These are phyloP conservation scores for Arvicanthis niloticus DNA, from an alignment of 2,113 vertebrate species.

Conservation along the genomic window DNA sequence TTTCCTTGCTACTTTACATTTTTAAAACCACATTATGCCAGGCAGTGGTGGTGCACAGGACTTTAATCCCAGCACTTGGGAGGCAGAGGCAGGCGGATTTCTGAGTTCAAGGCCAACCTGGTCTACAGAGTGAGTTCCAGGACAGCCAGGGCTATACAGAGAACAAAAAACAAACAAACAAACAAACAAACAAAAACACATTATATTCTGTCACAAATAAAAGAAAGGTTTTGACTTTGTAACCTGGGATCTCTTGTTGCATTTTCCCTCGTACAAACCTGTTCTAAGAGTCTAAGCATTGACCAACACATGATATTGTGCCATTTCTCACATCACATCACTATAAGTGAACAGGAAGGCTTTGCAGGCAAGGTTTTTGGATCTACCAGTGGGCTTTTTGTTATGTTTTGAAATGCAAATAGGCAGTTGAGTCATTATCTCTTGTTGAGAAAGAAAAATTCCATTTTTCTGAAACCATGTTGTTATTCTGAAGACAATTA, in stretches of 20 bases:
- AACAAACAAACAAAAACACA: too few species aligned
- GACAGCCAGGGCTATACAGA: too few species aligned
- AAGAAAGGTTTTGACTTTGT: conserved; percentile 20
- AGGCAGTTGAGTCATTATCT: neutral
- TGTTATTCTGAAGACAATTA: neutral
- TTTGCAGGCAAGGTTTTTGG: neutral
- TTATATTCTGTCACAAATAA: neutral
- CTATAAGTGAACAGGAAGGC: conserved; percentile 34
- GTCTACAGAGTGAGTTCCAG: too few species aligned
- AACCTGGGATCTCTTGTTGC: neutral
- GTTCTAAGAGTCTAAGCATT: neutral
- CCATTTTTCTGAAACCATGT: conserved; percentile 10
- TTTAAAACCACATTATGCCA: conserved; percentile 53
- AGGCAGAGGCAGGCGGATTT: too few species aligned
- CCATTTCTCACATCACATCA: conserved; percentile 6
- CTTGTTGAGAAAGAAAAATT: neutral
- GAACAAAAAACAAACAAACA: too few species aligned
- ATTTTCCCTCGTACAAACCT: conserved; percentile 51
- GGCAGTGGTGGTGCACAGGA: too few species aligned
- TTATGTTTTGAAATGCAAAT: conserved; percentile 10
- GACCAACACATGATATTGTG: neutral
- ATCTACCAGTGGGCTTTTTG: neutral
- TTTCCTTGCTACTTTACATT: conserved; percentile 11
- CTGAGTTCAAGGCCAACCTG: too few species aligned
- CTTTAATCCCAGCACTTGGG: too few species aligned